phyloP scores from a whole-genome alignment of 2,888 invertebrate genomes.

The Sclerodermus sp. region DNA sequence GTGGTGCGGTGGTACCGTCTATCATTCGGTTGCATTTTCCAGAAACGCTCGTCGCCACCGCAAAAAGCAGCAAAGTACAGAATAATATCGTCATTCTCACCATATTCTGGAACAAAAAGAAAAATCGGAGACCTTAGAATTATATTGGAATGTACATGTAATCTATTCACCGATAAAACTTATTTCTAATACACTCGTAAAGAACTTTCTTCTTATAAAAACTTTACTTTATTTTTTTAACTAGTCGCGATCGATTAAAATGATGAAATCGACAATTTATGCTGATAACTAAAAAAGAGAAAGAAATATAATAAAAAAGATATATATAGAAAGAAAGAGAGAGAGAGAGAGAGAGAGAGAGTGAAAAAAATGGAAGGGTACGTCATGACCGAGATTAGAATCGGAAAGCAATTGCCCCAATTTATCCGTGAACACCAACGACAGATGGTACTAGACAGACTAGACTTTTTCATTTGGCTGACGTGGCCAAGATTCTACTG shows the following conservation, averaged over 20 bases:
- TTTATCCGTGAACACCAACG: conserved; percentile 14
- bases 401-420: conserved; percentile 27
- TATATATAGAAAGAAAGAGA: too few relatives aligned
- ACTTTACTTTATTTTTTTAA: too few relatives aligned
- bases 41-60: conserved; percentile 6
- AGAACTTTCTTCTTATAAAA: too few relatives aligned
- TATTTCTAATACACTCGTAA: too few relatives aligned
- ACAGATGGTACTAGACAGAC: conserved; percentile 13
- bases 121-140: background rate
- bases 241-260: too few relatives aligned
- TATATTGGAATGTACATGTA: too few relatives aligned
- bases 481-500: too few relatives aligned
- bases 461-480: background rate
- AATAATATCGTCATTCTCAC: background rate
- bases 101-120: background rate
- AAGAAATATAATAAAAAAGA: too few relatives aligned
- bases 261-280: too few relatives aligned
- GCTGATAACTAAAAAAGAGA: too few relatives aligned
- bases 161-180: too few relatives aligned
- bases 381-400: conserved; percentile 18
- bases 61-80: background rate
- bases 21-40: conserved; percentile 42
- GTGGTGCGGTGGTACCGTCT: conserved; percentile 33
- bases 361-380: conserved; percentile 8
- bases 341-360: too few relatives aligned